A percentile compares a stretch with the other conserved stretches of the same genome.
These are phyloP conservation scores for Arctopsyche grandis DNA, from an alignment of 1,140 invertebrate genomes.

Conservation along the genomic window DNA sequence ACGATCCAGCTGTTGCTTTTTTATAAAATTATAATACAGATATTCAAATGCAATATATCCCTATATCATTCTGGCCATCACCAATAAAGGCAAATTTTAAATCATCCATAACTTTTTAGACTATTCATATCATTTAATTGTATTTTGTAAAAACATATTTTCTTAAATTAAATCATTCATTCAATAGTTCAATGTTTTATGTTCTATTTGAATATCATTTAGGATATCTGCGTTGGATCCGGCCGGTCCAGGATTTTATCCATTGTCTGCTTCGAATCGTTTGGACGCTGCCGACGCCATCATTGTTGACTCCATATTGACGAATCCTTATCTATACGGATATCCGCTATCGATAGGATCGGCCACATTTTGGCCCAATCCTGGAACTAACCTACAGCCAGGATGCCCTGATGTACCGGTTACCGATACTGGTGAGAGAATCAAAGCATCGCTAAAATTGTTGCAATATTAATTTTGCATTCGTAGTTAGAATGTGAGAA, in stretches of 20 bases:
- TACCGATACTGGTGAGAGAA: no score
- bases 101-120: no score
- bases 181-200: no score
- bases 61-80: no score
- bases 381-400: not conserved
- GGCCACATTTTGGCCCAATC: conserved; percentile 19
- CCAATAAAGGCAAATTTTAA: no score
- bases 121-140: no score
- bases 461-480: not conserved
- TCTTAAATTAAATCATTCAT: no score
- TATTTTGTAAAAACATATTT: no score
- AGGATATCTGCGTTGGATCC: conserved; percentile 29
- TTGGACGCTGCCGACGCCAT: conserved; percentile 14
- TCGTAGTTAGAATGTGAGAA: not conserved
- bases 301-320: not conserved
- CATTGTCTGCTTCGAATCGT: not conserved
- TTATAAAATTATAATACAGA: no score
- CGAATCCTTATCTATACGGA: conserved; percentile 19
- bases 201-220: not conserved
- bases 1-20: no score
- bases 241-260: conserved; percentile 22
- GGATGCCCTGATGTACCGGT: conserved; percentile 20
- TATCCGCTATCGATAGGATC: conserved; percentile 16
- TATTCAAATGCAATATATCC: no score
- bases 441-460: no score